These are phyloP conservation scores for Girardinichthys multiradiatus DNA, from an alignment of 2,113 vertebrate genomes.

Conservation along the genomic window DNA sequence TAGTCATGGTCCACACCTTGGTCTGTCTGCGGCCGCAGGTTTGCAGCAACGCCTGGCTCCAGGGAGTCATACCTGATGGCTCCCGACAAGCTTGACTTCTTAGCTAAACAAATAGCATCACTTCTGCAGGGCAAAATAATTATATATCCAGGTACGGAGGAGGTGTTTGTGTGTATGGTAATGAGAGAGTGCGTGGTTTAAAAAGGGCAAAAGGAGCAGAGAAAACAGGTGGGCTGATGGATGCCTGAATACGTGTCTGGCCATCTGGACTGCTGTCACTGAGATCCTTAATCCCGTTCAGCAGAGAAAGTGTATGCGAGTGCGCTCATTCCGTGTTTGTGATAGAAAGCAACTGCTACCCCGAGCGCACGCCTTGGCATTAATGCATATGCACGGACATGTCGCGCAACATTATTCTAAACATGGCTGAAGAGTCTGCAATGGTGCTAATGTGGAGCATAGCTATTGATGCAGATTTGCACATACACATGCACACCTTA, in stretches of 20 bases:
- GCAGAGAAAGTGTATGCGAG: constrained; percentile 40
- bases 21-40: constrained; percentile 37
- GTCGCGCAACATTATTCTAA: constrained; percentile 42
- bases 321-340: constrained; percentile 16
- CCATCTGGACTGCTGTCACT: constrained; percentile 78
- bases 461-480: background rate
- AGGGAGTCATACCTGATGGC: background rate
- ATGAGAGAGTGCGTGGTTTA: constrained; percentile 54
- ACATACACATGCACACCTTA: constrained; percentile 22
- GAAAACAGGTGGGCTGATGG: constrained; percentile 68
- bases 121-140: constrained; percentile 51
- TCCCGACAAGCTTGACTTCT: constrained; percentile 52
- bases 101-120: constrained; percentile 48
- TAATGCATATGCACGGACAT: constrained; percentile 10
- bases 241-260: constrained; percentile 73
- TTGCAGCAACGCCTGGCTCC: constrained; percentile 14
- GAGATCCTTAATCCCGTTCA: constrained; percentile 73
- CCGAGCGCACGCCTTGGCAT: constrained; percentile 21
- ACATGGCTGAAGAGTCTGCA: constrained; percentile 30
- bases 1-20: constrained; percentile 39
- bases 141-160: constrained; percentile 62
- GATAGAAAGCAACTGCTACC: constrained; percentile 41
- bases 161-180: constrained; percentile 60
- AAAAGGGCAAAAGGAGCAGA: constrained; percentile 59
- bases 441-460: constrained; percentile 44